A percentile compares a stretch with the other conserved stretches of the same genome.
phyloP scores from a whole-genome alignment of 2,797 vertebrate genomes.

The Lacerta viridis region DNA sequence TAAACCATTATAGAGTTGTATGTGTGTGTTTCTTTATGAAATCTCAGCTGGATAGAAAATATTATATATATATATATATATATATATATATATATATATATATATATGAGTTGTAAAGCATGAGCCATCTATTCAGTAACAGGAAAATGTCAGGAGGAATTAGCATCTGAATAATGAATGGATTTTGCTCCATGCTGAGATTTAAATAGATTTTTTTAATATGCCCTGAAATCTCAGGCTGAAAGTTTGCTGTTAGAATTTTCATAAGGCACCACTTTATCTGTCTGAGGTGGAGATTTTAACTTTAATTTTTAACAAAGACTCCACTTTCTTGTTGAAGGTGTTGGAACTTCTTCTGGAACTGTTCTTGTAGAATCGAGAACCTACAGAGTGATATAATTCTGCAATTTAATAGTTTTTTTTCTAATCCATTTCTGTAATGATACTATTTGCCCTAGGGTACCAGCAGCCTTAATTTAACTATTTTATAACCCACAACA shows the following conservation, averaged over 20 bases:
- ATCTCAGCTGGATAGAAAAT: not conserved
- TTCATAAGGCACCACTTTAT: constrained; percentile 46
- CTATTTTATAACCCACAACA: constrained; percentile 86
- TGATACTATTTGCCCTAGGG: constrained; percentile 80
- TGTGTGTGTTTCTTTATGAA: not conserved
- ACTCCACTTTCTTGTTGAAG: constrained; percentile 56
- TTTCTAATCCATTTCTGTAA: constrained; percentile 66
- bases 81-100: no score
- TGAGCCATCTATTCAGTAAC: constrained; percentile 35
- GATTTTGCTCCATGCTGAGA: constrained; percentile 30
- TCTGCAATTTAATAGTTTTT: constrained; percentile 79
- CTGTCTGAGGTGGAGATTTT: constrained; percentile 14
- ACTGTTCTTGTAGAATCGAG: constrained; percentile 62
- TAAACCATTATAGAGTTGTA: rapidly evolving
- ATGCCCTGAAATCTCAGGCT: constrained; percentile 41
- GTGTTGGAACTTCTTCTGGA: constrained; percentile 49
- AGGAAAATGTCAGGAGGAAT: constrained; percentile 58
- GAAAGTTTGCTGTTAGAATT: constrained; percentile 33
- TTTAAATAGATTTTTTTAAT: constrained; percentile 47
- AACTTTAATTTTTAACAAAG: not conserved
- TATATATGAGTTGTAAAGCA: constrained; percentile 5
- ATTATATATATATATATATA: no score
- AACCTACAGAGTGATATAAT: constrained; percentile 65
- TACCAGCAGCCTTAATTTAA: constrained; percentile 83
- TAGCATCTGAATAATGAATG: constrained; percentile 56